phyloP scores from a whole-genome alignment of 2,797 vertebrate species.

The Simalia tracyae region DNA sequence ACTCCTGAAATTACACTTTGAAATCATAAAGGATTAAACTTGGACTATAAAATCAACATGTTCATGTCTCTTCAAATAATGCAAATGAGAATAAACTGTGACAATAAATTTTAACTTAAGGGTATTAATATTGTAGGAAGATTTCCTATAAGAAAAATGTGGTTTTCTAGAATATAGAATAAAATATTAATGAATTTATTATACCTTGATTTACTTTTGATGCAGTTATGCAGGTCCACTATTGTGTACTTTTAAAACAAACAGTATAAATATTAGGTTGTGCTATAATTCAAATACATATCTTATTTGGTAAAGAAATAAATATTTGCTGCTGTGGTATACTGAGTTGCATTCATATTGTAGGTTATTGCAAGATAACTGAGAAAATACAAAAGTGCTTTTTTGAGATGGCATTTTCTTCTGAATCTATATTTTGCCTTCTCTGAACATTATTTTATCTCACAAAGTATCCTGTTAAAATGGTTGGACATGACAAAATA shows the following conservation, averaged over 20 bases:
- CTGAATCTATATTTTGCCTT: not conserved
- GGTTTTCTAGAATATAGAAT: not conserved
- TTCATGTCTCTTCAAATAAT: not conserved
- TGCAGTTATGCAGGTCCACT: not conserved
- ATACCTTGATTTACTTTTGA: conserved; percentile 5
- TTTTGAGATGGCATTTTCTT: conserved; percentile 11
- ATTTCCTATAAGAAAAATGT: not conserved
- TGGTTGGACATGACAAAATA: not conserved
- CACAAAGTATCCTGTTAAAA: not conserved
- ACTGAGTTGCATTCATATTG: conserved; percentile 15
- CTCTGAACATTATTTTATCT: not conserved
- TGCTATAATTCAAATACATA: conserved; percentile 29
- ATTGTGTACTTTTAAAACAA: not conserved
- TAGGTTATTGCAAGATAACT: not conserved
- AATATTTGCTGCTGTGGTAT: conserved; percentile 11
- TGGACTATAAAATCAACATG: conserved; percentile 4
- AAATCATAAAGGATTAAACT: conserved; percentile 8
- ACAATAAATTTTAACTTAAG: not conserved
- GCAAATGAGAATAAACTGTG: conserved; percentile 29
- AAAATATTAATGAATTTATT: conserved; percentile 4
- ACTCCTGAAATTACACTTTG: not conserved
- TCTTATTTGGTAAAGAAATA: not conserved
- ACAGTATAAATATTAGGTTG: not conserved
- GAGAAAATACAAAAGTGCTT: not conserved
- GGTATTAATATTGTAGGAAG: not conserved